Evolutionary conservation across 2,113 vertebrate genomes (phyloP).

Genomic region (Actenoides hombroni): DNA sequence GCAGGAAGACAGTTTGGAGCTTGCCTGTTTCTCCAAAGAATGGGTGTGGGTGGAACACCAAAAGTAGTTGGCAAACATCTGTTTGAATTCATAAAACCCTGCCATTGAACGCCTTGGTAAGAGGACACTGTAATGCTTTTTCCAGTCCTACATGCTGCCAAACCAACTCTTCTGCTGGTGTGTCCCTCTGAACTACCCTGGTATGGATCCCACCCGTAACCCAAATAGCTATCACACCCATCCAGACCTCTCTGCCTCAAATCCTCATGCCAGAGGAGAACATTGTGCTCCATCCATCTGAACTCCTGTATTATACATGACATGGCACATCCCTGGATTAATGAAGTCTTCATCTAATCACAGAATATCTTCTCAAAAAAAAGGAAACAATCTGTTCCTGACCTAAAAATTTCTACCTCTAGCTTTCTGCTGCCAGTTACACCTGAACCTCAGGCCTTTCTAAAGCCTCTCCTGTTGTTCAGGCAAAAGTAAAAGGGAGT

Average conservation of each 20-base stretch:
- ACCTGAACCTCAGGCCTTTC: neutral
- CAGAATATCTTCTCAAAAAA: neutral
- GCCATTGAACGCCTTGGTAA: neutral
- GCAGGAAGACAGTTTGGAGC: neutral
- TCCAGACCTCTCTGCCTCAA: neutral
- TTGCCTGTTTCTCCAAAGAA: neutral
- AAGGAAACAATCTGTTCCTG: neutral
- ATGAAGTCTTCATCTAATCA: neutral
- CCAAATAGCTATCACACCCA: neutral
- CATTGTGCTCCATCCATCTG: neutral
- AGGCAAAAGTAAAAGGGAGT: neutral
- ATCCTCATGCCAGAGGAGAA: neutral
- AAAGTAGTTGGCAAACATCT: neutral
- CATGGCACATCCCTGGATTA: neutral
- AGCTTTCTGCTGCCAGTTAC: neutral
- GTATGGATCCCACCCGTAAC: neutral
- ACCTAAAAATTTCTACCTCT: neutral
- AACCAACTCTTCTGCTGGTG: accelerated
- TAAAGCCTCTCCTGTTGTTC: neutral
- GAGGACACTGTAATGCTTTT: accelerated
- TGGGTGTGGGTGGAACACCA: neutral
- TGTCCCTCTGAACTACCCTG: neutral
- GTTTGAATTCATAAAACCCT: neutral
- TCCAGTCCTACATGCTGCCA: neutral
- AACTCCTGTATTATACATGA: neutral